phyloP scores from a whole-genome alignment of 2,888 invertebrate species.

The Cantharis rustica region DNA sequence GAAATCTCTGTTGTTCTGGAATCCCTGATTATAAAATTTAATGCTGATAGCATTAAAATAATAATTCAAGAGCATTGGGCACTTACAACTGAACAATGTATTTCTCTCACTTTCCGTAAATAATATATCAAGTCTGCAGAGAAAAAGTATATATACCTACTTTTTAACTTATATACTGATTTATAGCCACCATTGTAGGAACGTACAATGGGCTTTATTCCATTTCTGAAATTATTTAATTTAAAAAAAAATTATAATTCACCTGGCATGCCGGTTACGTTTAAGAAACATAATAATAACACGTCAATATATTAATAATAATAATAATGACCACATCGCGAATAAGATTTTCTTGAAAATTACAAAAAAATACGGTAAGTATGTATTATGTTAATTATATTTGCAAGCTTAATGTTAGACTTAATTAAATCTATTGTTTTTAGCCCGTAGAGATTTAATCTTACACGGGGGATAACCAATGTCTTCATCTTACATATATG shows the following conservation, averaged over 20 bases:
- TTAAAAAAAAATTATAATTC: not conserved
- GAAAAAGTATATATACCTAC: not conserved
- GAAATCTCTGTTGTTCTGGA: not conserved
- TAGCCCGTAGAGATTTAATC: constrained; percentile 34
- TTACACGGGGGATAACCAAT: constrained; percentile 44
- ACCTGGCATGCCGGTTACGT: too few relatives aligned
- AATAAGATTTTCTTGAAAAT: too few relatives aligned
- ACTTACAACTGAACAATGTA: not conserved
- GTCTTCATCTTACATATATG: constrained; percentile 44
- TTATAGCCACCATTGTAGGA: not conserved
- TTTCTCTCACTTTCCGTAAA: not conserved
- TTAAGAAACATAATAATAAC: too few relatives aligned
- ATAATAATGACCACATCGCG: too few relatives aligned
- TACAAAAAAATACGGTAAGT: not conserved
- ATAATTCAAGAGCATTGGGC: not conserved
- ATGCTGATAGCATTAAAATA: not conserved
- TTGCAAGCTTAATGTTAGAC: not conserved
- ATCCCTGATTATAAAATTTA: not conserved
- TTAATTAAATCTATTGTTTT: not conserved
- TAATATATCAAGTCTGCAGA: not conserved
- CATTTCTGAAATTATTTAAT: not conserved
- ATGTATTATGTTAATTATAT: not conserved
- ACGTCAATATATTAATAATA: too few relatives aligned
- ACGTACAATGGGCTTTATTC: not conserved
- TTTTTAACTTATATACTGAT: not conserved